phyloP scores from a whole-genome alignment of 2,888 invertebrate genomes.

The Eupeodes luniger region DNA sequence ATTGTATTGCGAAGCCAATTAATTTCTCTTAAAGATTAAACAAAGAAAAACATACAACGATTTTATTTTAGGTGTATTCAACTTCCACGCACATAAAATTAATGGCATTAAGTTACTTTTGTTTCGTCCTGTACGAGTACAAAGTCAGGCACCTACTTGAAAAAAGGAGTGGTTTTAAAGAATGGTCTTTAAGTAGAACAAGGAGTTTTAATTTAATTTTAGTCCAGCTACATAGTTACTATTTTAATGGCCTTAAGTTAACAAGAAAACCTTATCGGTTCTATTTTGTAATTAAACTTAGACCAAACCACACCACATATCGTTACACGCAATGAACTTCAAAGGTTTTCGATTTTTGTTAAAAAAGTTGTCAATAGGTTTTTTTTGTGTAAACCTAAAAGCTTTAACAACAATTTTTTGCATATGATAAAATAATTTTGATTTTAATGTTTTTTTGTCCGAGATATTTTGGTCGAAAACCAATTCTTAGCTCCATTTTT shows the following conservation, averaged over 20 bases:
- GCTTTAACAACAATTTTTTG: too few relatives aligned
- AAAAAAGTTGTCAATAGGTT: too few relatives aligned
- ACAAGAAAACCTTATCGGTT: neutral
- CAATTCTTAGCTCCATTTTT: too few relatives aligned
- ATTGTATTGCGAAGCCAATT: neutral
- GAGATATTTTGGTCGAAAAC: too few relatives aligned
- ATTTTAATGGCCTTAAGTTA: conserved; percentile 3
- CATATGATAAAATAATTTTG: too few relatives aligned
- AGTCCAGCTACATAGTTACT: too few relatives aligned
- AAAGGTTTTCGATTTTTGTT: too few relatives aligned
- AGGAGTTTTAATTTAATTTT: neutral
- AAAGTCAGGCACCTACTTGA: neutral
- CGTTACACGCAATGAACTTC: neutral
- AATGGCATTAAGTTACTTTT: neutral
- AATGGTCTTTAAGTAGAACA: neutral
- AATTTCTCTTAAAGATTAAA: neutral
- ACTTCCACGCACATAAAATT: neutral
- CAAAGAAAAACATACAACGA: neutral
- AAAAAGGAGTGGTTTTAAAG: conserved; percentile 1
- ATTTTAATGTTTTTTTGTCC: too few relatives aligned
- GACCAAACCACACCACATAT: neutral
- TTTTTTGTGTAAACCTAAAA: too few relatives aligned
- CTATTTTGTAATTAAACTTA: neutral
- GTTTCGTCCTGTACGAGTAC: neutral
- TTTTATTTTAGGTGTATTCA: neutral